A percentile compares a stretch with the other conserved stretches of the same genome.
Conservation (phyloP, 92 coral and sea anemone species). For the Parazoanthus darwini region DNA sequence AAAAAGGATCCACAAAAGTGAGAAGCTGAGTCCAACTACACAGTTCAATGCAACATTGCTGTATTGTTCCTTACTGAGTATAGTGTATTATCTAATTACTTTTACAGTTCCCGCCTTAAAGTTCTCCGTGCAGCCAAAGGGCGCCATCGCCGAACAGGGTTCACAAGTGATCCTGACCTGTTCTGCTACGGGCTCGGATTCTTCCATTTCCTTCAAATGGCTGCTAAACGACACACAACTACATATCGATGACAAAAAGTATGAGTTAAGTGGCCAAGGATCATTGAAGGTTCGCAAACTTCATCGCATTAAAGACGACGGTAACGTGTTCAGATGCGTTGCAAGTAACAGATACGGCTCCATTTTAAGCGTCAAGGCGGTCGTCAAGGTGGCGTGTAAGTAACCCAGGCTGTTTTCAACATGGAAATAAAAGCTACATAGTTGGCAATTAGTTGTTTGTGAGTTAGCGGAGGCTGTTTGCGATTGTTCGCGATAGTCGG, state of each 20-base stretch:
- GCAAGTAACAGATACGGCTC: conserved; percentile 63
- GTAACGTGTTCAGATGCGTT: conserved; percentile 54
- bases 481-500: no score
- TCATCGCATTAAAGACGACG: conserved; percentile 42
- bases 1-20: background rate
- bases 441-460: background rate
- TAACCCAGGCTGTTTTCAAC: background rate
- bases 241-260: conserved; percentile 3
- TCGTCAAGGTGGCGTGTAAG: conserved; percentile 70
- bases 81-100: background rate
- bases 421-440: background rate
- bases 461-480: no score
- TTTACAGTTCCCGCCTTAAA: conserved; percentile 10
- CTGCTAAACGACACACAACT: conserved; percentile 45
- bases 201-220: conserved; percentile 53
- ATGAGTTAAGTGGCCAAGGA: background rate
- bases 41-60: background rate
- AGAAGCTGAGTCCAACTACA: background rate
- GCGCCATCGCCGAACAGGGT: conserved; percentile 46
- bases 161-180: conserved; percentile 43
- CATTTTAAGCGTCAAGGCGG: conserved; percentile 54
- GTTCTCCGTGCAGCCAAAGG: conserved; percentile 39
- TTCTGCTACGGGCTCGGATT: conserved; percentile 39
- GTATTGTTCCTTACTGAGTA: background rate
- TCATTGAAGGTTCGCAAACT: conserved; percentile 23